Percentiles rank a stretch among this genome's conserved stretches.
These are phyloP conservation scores for Alentia gelatinosa DNA, from an alignment of 2,888 invertebrate species.

Conservation along the genomic window DNA sequence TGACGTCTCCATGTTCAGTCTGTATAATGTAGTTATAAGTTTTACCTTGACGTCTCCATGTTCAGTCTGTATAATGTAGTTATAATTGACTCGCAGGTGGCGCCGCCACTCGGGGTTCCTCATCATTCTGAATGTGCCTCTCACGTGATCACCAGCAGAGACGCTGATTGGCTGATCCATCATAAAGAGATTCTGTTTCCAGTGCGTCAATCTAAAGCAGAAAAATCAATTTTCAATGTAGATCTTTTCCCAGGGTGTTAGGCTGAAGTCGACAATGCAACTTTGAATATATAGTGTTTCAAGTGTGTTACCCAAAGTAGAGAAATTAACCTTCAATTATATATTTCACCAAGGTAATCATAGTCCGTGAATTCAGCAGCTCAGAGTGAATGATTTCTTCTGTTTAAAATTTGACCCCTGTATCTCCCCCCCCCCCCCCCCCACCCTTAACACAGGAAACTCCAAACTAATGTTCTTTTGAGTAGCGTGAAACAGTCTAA, in stretches of 20 bases:
- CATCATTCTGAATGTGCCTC: constrained; percentile 63
- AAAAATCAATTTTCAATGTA: too few relatives aligned
- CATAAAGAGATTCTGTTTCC: constrained; percentile 70
- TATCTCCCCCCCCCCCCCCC: too few relatives aligned
- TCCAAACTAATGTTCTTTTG: too few relatives aligned
- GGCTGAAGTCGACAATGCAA: neutral
- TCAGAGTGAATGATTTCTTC: too few relatives aligned
- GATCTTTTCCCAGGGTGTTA: too few relatives aligned
- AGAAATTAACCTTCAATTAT: too few relatives aligned
- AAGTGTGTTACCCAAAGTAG: too few relatives aligned
- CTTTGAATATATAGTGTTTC: neutral
- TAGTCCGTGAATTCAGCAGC: too few relatives aligned
- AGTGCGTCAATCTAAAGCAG: constrained; percentile 68
- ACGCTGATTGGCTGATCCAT: constrained; percentile 66
- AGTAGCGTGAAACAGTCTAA: too few relatives aligned
- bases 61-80: constrained; percentile 47
- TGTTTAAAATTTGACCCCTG: too few relatives aligned
- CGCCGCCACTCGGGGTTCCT: constrained; percentile 68
- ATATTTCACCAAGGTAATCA: too few relatives aligned
- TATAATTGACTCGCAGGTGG: constrained; percentile 65
- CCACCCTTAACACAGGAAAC: too few relatives aligned
- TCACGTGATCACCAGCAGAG: constrained; percentile 61
- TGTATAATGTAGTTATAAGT: neutral
- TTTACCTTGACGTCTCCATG: neutral
- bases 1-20: neutral